These are phyloP conservation scores for Nemurella pictetii DNA, from an alignment of 2,888 invertebrate genomes.

Conservation along the genomic window DNA sequence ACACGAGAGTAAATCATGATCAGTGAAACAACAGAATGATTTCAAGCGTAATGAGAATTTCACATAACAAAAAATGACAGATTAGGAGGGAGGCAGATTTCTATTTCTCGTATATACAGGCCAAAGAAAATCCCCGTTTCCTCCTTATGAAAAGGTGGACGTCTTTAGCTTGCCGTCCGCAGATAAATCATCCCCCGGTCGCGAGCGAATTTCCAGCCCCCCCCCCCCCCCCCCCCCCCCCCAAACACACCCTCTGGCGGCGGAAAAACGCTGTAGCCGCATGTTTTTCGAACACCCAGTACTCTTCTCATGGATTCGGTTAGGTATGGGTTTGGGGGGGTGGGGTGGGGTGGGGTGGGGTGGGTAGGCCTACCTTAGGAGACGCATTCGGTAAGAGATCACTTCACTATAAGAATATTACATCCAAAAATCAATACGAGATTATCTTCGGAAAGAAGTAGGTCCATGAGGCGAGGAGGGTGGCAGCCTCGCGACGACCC, in stretches of 20 bases:
- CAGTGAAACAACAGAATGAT: slow-evolving; percentile 31
- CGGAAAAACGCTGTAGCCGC: not conserved
- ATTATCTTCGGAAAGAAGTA: not conserved
- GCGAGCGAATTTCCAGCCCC: not conserved
- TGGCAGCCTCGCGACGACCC: not conserved
- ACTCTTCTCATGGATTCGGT: too few relatives aligned
- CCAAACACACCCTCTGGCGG: not conserved
- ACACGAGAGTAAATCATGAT: slow-evolving; percentile 19
- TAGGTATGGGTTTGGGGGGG: too few relatives aligned
- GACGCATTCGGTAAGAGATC: not conserved
- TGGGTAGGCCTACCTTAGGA: not conserved
- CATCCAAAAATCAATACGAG: slow-evolving; percentile 17
- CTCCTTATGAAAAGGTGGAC: slow-evolving; percentile 16
- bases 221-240: not conserved
- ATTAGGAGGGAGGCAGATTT: slow-evolving; percentile 19
- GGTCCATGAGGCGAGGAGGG: not conserved
- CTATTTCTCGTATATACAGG: slow-evolving; percentile 11
- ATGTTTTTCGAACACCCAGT: not conserved
- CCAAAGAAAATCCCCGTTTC: slow-evolving; percentile 6
- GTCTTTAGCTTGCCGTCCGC: slow-evolving; percentile 17
- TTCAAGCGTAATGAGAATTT: slow-evolving; percentile 30
- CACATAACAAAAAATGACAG: slow-evolving; percentile 29
- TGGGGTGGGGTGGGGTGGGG: too few relatives aligned
- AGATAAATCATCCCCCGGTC: slow-evolving; percentile 30
- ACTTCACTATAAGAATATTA: slow-evolving; percentile 17